Evolutionary conservation across 2,113 vertebrate genomes (phyloP).

Genomic region (Hemicordylus capensis): DNA sequence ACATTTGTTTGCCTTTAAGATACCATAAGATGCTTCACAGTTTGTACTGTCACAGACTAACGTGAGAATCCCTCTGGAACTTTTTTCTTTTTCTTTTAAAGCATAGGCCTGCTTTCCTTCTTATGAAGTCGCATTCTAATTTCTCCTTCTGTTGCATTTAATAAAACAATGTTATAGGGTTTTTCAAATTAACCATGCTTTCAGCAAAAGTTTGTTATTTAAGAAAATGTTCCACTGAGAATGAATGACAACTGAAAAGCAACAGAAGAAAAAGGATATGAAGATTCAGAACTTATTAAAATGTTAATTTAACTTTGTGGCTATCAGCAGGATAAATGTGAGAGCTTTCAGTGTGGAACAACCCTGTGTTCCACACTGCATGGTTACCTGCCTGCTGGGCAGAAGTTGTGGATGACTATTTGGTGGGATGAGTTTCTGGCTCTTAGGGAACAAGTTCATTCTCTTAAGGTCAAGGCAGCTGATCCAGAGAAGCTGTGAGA

Average conservation of each 20-base stretch:
- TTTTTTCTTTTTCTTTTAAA: too few species aligned
- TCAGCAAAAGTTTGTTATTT: not conserved
- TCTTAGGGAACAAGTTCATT: not conserved
- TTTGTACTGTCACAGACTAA: too few species aligned
- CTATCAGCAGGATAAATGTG: not conserved
- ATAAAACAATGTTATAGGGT: fast-evolving
- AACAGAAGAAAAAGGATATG: not conserved
- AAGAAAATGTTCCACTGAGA: not conserved
- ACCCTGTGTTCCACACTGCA: not conserved
- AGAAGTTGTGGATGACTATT: not conserved
- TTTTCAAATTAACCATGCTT: not conserved
- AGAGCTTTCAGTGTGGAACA: not conserved
- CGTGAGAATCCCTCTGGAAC: too few species aligned
- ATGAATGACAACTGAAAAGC: not conserved
- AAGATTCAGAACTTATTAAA: not conserved
- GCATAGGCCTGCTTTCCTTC: not conserved
- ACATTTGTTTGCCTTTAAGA: too few species aligned
- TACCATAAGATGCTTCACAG: too few species aligned
- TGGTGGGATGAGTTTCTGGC: not conserved
- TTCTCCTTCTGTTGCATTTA: not conserved
- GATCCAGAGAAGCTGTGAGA: not conserved
- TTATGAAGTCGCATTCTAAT: conserved; percentile 4
- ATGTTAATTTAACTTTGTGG: not conserved
- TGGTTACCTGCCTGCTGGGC: not conserved
- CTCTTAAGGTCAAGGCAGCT: not conserved